Evolutionary conservation across 2,888 invertebrate species (phyloP).

Genomic region (Spatulosminthurus flaviceps): DNA sequence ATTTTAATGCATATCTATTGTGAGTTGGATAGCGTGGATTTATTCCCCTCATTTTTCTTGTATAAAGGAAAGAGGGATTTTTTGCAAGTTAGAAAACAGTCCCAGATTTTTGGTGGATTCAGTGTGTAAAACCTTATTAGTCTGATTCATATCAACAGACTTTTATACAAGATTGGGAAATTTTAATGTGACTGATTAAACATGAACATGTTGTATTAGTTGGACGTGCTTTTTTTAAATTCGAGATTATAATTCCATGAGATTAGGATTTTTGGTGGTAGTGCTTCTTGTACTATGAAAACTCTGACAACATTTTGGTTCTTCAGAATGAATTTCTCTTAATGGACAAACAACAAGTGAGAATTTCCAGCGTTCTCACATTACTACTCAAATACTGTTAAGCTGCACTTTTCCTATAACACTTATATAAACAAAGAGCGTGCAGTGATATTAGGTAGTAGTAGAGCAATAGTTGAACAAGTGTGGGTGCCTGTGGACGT

Average conservation of each 20-base stretch:
- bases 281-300: background rate
- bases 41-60: no score
- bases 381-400: no score
- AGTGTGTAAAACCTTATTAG: background rate
- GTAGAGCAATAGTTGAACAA: no score
- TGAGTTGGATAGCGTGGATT: no score
- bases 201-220: background rate
- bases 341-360: no score
- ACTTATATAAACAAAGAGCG: no score
- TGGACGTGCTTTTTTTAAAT: slow-evolving; percentile 15
- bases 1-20: background rate
- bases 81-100: background rate
- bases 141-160: slow-evolving; percentile 1
- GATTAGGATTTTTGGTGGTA: background rate
- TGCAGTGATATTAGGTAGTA: no score
- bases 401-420: no score
- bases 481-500: background rate
- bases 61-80: background rate
- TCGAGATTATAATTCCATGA: background rate
- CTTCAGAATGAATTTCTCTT: no score
- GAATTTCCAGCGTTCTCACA: no score
- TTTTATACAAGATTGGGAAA: background rate
- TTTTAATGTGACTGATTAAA: slow-evolving; percentile 9
- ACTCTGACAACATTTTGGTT: no score
- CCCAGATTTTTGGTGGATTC: background rate